Evolutionary conservation across 2,888 invertebrate genomes (phyloP).

Genomic region (Capitulum mitella): DNA sequence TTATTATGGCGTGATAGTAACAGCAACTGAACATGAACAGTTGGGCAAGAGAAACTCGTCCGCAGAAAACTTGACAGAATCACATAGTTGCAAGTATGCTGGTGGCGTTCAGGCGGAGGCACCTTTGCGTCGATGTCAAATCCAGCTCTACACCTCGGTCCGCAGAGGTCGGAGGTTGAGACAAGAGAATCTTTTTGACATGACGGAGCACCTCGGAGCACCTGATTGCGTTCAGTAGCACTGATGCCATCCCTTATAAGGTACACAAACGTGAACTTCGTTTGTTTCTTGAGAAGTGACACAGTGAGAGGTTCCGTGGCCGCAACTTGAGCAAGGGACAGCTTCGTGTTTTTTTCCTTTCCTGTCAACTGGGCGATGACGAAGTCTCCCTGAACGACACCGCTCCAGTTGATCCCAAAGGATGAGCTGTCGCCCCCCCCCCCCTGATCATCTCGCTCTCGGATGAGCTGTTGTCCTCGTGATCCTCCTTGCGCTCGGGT

Average conservation of each 20-base stretch:
- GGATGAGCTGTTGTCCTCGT: not conserved
- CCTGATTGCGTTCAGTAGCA: not conserved
- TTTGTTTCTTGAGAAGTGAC: not conserved
- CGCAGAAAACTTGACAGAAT: not conserved
- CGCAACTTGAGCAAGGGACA: not conserved
- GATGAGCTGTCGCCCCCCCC: not conserved
- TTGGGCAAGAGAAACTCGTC: not conserved
- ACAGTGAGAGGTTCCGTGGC: not conserved
- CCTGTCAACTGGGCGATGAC: not conserved
- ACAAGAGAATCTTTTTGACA: no score
- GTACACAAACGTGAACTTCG: not conserved
- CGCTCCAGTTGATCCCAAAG: not conserved
- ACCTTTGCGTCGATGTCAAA: not conserved
- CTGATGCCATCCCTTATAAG: not conserved
- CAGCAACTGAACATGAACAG: no score
- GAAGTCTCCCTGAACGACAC: not conserved
- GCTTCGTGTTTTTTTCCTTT: not conserved
- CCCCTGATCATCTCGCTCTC: not conserved
- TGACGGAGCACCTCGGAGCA: no score
- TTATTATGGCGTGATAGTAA: no score
- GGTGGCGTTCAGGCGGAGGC: slow-evolving; percentile 7
- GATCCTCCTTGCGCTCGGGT: no score
- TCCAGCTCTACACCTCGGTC: not conserved
- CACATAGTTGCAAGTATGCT: not conserved
- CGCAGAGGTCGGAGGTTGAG: not conserved